Base-by-base conservation (phyloP, 2,888 invertebrate species). In the Caenorhabditis wallacei region DNA sequence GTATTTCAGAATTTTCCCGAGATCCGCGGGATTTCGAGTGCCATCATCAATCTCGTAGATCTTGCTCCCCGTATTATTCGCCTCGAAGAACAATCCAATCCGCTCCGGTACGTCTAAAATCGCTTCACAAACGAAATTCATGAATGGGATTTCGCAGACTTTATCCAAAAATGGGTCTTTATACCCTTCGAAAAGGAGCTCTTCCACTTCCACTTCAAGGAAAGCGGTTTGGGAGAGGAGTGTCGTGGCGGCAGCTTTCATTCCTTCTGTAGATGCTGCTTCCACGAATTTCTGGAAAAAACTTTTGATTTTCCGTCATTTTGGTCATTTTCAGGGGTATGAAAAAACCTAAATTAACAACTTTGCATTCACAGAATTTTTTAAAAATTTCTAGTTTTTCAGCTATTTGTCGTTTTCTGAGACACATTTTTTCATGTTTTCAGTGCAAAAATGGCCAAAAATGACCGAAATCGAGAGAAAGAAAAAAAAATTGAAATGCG, bases 201-300 rank as follows among this genome's bases (percentile, higher is more conserved):
- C 91, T 10, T 89, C 88, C 20, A 91, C 88, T 81, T 87, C 87
- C 16, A 91, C 89, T 84, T 91, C 91, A 2, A 91, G 83, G 61
- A 91, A 91, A 5, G 91, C 91, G n/a, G 91, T 91, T 74, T 91
- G 91, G 1, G 90, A 88, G 46, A 90, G 72, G 16, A 91, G 85
- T 0, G 91, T 90, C 13, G 91, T 89, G 1, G 88, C 88, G 3
- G 91, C 91, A 0, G 90, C 91, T 40, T 84, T 84, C 90, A 90
- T 91, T 48, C 86, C 84, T 4, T 90, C 87, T 11, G 86, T 89
- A 16, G 90, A 90, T 0, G 91, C 89, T 0, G 90, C 90, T 84
- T 91, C 91, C 8, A 91, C 91, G 74, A 91, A 91, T 61, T 91
- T 91, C 89, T 90, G 56, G 35, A 35, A 35, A 35, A 35, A 35